phyloP scores from a whole-genome alignment of 1,140 invertebrate genomes.

The Copidosoma floridanum region DNA sequence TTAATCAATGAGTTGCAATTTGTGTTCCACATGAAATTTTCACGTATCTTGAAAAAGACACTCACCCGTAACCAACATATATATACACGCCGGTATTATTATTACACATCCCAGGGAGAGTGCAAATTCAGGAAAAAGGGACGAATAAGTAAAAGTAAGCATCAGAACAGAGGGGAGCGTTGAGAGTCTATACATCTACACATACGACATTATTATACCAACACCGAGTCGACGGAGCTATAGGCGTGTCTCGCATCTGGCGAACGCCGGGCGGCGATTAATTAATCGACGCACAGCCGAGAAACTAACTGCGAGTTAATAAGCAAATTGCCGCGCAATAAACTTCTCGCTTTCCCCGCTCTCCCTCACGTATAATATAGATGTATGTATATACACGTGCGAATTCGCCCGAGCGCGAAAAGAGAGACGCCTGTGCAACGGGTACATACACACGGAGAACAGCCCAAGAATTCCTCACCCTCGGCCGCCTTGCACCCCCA shows the following conservation, averaged over 20 bases:
- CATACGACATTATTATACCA: no score
- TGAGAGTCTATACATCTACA: neutral
- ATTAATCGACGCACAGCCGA: constrained; percentile 47
- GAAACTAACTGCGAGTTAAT: constrained; percentile 52
- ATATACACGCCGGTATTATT: no score
- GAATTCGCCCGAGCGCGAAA: neutral
- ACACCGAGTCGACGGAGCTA: no score
- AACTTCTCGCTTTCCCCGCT: no score
- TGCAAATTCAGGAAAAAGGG: neutral
- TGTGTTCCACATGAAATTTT: no score
- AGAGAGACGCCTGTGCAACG: neutral
- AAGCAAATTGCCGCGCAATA: constrained; percentile 53
- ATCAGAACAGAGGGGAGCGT: constrained; percentile 14
- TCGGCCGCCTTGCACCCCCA: constrained; percentile 37
- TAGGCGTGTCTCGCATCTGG: constrained; percentile 52
- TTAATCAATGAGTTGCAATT: no score
- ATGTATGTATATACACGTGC: neutral
- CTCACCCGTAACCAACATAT: neutral
- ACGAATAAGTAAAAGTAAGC: neutral
- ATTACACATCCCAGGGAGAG: no score
- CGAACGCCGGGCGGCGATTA: constrained; percentile 42
- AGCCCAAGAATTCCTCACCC: constrained; percentile 14
- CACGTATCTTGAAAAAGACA: no score
- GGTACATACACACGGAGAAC: no score
- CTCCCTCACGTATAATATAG: no score